A percentile compares a stretch with the other conserved stretches of the same genome.
These are phyloP conservation scores for Dicycla oo DNA, from an alignment of 2,888 invertebrate species.

Conservation along the genomic window DNA sequence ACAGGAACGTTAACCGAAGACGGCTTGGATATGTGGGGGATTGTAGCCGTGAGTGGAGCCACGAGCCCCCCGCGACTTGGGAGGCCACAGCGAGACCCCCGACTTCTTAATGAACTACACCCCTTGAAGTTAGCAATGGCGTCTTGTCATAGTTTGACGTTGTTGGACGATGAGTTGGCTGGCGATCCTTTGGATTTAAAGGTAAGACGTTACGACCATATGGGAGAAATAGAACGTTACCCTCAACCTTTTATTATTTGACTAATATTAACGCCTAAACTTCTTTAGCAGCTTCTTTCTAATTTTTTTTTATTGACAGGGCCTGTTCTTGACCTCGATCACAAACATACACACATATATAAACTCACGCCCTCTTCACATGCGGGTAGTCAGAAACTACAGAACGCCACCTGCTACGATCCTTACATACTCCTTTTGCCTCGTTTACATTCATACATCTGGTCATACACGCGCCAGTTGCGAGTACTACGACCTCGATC, in stretches of 20 bases:
- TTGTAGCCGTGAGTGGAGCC: slow-evolving; percentile 91
- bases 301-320: too few species aligned
- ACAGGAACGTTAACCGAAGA: slow-evolving; percentile 99
- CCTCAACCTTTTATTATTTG: background rate
- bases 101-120: slow-evolving; percentile 86
- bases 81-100: slow-evolving; percentile 87
- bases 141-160: slow-evolving; percentile 97
- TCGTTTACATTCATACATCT: too few species aligned
- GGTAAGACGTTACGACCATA: slow-evolving; percentile 76
- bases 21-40: slow-evolving; percentile 98
- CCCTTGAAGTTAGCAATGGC: slow-evolving; percentile 95
- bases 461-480: too few species aligned
- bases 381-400: too few species aligned
- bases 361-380: too few species aligned
- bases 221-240: background rate
- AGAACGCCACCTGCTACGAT: too few species aligned
- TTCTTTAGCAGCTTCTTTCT: too few species aligned
- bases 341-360: too few species aligned
- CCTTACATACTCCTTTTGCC: too few species aligned
- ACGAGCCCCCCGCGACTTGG: slow-evolving; percentile 73
- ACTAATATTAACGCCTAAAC: too few species aligned
- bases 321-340: too few species aligned
- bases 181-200: slow-evolving; percentile 99
- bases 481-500: too few species aligned
- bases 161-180: slow-evolving; percentile 95